These are phyloP conservation scores for Cyclargus thomasi DNA, from an alignment of 1,140 invertebrate genomes.

Conservation along the genomic window DNA sequence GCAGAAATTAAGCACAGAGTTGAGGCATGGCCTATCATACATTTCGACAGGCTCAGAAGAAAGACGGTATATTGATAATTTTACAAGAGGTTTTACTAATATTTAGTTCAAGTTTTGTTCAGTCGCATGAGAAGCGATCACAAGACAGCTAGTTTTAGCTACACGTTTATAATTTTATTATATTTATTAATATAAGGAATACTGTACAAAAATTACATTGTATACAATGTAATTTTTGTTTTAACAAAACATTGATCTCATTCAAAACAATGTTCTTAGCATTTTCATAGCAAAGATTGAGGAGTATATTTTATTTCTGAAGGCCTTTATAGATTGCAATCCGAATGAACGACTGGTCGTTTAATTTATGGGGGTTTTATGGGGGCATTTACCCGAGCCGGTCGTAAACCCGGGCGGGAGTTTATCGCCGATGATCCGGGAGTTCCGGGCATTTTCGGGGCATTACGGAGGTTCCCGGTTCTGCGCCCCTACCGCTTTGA, in stretches of 20 bases:
- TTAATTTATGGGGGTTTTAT: slow-evolving; percentile 29
- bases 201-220: too few species aligned
- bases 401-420: slow-evolving; percentile 29
- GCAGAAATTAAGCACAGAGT: too few species aligned
- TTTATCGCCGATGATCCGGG: slow-evolving; percentile 27
- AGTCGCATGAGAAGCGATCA: too few species aligned
- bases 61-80: too few species aligned
- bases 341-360: slow-evolving; percentile 17
- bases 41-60: too few species aligned
- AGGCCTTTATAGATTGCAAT: not conserved
- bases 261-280: not conserved
- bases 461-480: not conserved
- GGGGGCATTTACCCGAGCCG: slow-evolving; percentile 22
- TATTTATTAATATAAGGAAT: too few species aligned
- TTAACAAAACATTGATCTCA: not conserved
- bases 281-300: not conserved
- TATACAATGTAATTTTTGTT: too few species aligned
- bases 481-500: not conserved
- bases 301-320: not conserved
- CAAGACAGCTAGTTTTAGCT: too few species aligned
- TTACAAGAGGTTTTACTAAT: too few species aligned
- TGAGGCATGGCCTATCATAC: too few species aligned
- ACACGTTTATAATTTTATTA: too few species aligned
- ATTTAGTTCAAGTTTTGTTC: too few species aligned
- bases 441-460: not conserved